Evolutionary conservation across 2,797 vertebrate species (phyloP), one percentile per base, ranked within the genome.

Genomic region (Vultur gryphus): DNA sequence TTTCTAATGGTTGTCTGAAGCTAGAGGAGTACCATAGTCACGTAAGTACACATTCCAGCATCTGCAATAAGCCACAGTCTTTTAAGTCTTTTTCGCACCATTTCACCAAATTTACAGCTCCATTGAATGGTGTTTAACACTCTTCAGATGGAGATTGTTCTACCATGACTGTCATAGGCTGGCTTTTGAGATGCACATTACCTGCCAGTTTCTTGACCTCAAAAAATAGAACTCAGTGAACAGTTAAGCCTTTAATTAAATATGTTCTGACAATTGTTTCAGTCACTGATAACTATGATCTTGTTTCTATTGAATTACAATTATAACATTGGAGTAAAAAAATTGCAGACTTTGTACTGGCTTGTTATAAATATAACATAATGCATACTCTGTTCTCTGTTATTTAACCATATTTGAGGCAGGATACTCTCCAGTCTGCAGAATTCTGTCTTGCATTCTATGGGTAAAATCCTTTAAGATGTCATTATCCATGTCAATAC

Each of bases 281-380:
- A 94, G 91, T 86, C 95, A 87, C 80, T 95, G 94, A 96, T 97
- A 97, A 97, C 98, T 98, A 97, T 98, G 97, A 98, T 98, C 97
- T 96, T 89, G 84, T 90, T 93, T 80, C 88, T 88, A 87, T 70
- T 49, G 61, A 94, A 95, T 94, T 97, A 70, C 97, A 98, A 98
- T 98, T 98, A 98, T 2, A 97, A 97, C 96, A 97, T 92, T 96
- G 95, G 94, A 95, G 84, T 95, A 94, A 81, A 97, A 97, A 98
- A 98, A 98, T 98, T 98, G 98, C 94, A 98, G 98, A 96, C 96
- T 97, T 96, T 90, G 93, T 96, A 89, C 93, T 89, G 95, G 90
- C 84, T 97, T 93, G 97, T 96, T 98, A 97, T 97, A 98, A 97
- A 96, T 98, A 98, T 96, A 97, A 98, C 85, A 97, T 98, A 98